A percentile compares a stretch with the other conserved stretches of the same genome.
Evolutionary conservation across 2,888 invertebrate genomes (phyloP).

Genomic region (Meteorus cinctellus): DNA sequence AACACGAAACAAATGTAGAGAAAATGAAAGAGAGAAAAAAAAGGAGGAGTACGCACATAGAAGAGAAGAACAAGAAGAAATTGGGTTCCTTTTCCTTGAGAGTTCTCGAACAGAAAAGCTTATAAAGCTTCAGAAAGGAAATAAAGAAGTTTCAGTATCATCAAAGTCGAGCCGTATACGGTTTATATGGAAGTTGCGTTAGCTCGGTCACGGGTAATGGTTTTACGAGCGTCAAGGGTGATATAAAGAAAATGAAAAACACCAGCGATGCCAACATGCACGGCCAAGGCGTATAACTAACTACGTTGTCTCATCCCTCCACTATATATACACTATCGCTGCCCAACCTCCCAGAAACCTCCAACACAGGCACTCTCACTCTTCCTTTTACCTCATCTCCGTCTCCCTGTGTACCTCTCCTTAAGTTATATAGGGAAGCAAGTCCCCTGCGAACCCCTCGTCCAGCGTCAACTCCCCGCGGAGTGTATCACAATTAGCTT

Average conservation of each 20-base stretch:
- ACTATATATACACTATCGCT: slow-evolving; percentile 18
- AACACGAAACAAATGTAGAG: slow-evolving; percentile 16
- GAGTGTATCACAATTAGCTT: slow-evolving; percentile 72
- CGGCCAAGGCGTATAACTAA: slow-evolving; percentile 69
- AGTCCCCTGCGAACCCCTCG: slow-evolving; percentile 47
- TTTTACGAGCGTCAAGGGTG: slow-evolving; percentile 89
- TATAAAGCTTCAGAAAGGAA: slow-evolving; percentile 56
- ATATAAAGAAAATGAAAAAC: slow-evolving; percentile 94
- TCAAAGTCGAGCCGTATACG: slow-evolving; percentile 66
- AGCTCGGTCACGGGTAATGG: slow-evolving; percentile 91
- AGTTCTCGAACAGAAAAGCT: slow-evolving; percentile 48
- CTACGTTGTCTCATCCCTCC: slow-evolving; percentile 57
- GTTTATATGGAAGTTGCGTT: slow-evolving; percentile 69
- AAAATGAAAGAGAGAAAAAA: slow-evolving; percentile 21
- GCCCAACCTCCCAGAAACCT: slow-evolving; percentile 52
- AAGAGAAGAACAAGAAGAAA: slow-evolving; percentile 47
- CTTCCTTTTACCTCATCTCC: slow-evolving; percentile 48
- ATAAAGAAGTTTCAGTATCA: slow-evolving; percentile 60
- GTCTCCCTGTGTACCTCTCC: slow-evolving; percentile 60
- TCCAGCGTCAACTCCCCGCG: slow-evolving; percentile 63
- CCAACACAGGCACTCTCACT: slow-evolving; percentile 36
- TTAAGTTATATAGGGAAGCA: slow-evolving; percentile 62
- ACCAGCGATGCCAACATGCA: slow-evolving; percentile 74
- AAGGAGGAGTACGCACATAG: neutral
- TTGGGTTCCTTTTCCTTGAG: slow-evolving; percentile 48